Percentiles rank a stretch among this genome's conserved stretches.
These are phyloP conservation scores for Dendrolimus pini DNA, from an alignment of 2,888 invertebrate species.

Conservation along the genomic window DNA sequence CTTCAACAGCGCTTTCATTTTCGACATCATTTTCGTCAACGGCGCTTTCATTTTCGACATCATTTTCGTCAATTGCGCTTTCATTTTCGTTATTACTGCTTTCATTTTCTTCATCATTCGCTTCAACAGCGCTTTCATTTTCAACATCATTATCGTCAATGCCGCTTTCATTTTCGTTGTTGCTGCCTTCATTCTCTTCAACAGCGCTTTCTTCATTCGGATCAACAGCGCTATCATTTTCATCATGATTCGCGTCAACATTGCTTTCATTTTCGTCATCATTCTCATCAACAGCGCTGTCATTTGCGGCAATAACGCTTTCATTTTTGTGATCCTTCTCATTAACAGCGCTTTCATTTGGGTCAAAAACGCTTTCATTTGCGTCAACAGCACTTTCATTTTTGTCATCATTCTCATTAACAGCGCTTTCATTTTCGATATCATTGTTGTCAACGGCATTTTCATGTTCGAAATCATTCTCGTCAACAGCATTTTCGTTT, in stretches of 20 bases:
- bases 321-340: slow-evolving; percentile 11
- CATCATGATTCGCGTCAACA: slow-evolving; percentile 8
- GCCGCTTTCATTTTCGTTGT: slow-evolving; percentile 9
- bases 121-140: slow-evolving; percentile 7
- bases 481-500: slow-evolving; percentile 8
- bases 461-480: slow-evolving; percentile 1
- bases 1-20: slow-evolving; percentile 7
- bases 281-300: slow-evolving; percentile 11
- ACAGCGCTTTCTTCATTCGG: slow-evolving; percentile 11
- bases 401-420: slow-evolving; percentile 11
- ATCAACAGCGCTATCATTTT: slow-evolving; percentile 8
- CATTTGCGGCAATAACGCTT: slow-evolving; percentile 7
- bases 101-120: slow-evolving; percentile 5
- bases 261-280: slow-evolving; percentile 12
- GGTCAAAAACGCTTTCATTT: slow-evolving; percentile 6
- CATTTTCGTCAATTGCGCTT: slow-evolving; percentile 3
- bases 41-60: slow-evolving; percentile 12
- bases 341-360: slow-evolving; percentile 3
- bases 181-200: slow-evolving; percentile 3
- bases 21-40: slow-evolving; percentile 8
- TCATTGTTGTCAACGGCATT: slow-evolving; percentile 2
- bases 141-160: slow-evolving; percentile 7
- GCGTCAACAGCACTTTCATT: slow-evolving; percentile 6
- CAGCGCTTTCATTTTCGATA: slow-evolving; percentile 5
- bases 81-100: slow-evolving; percentile 6